These are phyloP conservation scores for Pandemis heparana DNA, from an alignment of 2,888 invertebrate species.

Conservation along the genomic window DNA sequence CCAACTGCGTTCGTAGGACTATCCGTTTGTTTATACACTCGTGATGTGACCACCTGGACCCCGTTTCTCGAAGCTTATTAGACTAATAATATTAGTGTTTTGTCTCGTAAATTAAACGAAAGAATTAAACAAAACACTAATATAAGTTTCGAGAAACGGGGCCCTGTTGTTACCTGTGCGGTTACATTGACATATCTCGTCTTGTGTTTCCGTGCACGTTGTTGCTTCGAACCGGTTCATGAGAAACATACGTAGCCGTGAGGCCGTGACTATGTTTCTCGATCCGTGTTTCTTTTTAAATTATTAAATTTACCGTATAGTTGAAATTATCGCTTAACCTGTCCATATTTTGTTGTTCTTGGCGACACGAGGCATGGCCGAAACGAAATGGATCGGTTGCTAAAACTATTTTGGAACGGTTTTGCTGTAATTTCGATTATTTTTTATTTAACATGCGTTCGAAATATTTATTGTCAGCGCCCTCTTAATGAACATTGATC, in stretches of 20 bases:
- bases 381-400: neutral
- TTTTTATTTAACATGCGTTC: neutral
- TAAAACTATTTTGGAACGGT: neutral
- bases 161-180: neutral
- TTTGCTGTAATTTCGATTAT: neutral
- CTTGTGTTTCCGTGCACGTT: neutral
- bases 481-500: neutral
- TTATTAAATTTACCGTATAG: neutral
- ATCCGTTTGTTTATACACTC: neutral
- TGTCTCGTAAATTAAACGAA: too few species aligned
- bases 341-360: neutral
- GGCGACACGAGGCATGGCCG: neutral
- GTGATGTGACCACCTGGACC: neutral
- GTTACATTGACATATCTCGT: too few species aligned
- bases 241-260: neutral
- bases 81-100: too few species aligned
- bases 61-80: too few species aligned
- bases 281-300: too few species aligned
- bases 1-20: neutral
- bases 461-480: neutral
- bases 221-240: neutral
- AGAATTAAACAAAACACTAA: too few species aligned
- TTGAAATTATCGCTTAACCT: neutral
- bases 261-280: too few species aligned
- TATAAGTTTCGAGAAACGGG: too few species aligned